Percentiles rank a stretch among this genome's conserved stretches.
Evolutionary conservation across 2,888 invertebrate species (phyloP).

Genomic region (Teleogryllus oceanicus): DNA sequence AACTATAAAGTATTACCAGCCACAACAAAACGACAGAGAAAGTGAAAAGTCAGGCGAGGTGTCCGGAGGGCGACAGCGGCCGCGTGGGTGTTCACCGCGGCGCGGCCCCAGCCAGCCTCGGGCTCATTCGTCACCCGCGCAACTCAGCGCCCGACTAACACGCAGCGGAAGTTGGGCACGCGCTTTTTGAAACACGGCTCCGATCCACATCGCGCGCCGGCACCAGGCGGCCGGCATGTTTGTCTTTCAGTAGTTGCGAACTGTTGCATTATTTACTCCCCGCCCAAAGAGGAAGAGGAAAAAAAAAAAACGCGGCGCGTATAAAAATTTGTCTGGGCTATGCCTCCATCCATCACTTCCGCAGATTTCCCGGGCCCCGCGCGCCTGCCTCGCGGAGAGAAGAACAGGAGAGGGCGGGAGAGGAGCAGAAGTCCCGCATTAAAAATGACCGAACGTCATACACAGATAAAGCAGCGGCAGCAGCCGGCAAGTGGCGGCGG

Average conservation of each 20-base stretch:
- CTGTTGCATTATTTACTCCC: neutral
- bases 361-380: neutral
- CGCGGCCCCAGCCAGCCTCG: too few species aligned
- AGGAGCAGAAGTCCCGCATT: neutral
- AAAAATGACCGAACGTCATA: constrained; percentile 1
- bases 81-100: too few species aligned
- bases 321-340: neutral
- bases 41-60: too few species aligned
- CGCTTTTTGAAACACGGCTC: neutral
- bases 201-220: neutral
- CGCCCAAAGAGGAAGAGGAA: too few species aligned
- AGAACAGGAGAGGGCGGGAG: neutral
- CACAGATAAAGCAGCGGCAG: neutral
- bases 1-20: too few species aligned
- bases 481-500: neutral
- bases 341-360: neutral
- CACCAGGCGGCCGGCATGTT: neutral
- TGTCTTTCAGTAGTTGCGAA: constrained; percentile 5
- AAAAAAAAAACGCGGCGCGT: neutral
- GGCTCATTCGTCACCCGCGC: too few species aligned
- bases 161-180: neutral
- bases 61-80: too few species aligned
- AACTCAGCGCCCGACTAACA: too few species aligned
- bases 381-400: neutral
- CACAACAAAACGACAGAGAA: too few species aligned